Evolutionary conservation across 1,140 invertebrate species (phyloP), one percentile per base, ranked within the genome.

Genomic region (Drosophila mauritiana): DNA sequence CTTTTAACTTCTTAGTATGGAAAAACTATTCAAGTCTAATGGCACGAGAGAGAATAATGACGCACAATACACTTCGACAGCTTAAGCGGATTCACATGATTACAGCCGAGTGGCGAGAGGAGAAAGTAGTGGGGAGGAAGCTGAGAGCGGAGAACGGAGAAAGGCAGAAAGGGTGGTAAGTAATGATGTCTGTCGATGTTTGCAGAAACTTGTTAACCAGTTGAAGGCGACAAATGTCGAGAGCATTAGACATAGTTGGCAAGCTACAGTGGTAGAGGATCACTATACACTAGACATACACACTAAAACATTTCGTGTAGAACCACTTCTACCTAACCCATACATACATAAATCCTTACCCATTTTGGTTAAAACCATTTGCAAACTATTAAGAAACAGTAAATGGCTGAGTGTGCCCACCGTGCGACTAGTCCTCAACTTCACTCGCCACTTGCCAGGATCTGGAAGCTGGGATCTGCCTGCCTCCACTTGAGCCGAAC

Each of bases 21-120:
- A 74, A 91, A 90, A 91, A 90, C 82, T 90, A 91, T 91, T 91
- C 72, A 84, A 88, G 86, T 91, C 90, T 91, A 91, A 91, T 91
- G 89, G 90, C 82, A 88, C 80, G 90, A 91, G 84, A 91, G 90
- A 91, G 82, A 91, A 91, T 91, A 91, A 91, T 91, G 90, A 91
- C 79, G 74, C 76, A 83, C 89, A 90, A 88, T 89, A 88, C 79
- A 89, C 82, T 89, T 89, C 64, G 80, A 89, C 80, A 80, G 85
- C 75, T 89, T 84, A 88, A 88, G 78, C 83, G 83, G 84, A 88
- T 88, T 88, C 83, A 88, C 84, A 89, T 88, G 83, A 86, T 88
- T 88, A 86, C 83, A 80, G 56, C 56, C 52, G 45, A 73, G 70
- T 15, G 17, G 37, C 12, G 55, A 27, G 36, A n/a, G n/a, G 39